A percentile compares a stretch with the other conserved stretches of the same genome.
Evolutionary conservation across 1,140 invertebrate species (phyloP).

Genomic region (Phymorhynchus buccinoides): DNA sequence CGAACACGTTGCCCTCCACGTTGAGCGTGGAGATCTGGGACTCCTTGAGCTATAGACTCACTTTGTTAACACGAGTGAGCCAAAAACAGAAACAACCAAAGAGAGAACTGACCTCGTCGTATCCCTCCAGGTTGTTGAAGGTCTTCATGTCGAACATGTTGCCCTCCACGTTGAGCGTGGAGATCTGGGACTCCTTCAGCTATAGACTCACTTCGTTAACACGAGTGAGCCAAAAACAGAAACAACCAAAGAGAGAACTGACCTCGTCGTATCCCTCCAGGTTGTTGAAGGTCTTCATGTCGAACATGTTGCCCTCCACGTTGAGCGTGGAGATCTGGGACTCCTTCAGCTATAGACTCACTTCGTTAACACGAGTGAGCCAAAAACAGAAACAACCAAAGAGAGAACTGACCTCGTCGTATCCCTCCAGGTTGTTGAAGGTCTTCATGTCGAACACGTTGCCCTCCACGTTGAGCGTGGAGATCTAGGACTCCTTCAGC

Average conservation of each 20-base stretch:
- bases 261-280: slow-evolving; percentile 88
- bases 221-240: too few relatives aligned
- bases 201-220: too few relatives aligned
- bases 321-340: slow-evolving; percentile 91
- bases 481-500: slow-evolving; percentile 91
- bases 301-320: slow-evolving; percentile 96
- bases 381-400: too few relatives aligned
- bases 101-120: slow-evolving; percentile 78
- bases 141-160: slow-evolving; percentile 96
- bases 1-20: slow-evolving; percentile 96
- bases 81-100: too few relatives aligned
- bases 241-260: too few relatives aligned
- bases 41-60: too few relatives aligned
- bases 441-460: slow-evolving; percentile 96
- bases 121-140: slow-evolving; percentile 89
- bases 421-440: slow-evolving; percentile 89
- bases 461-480: slow-evolving; percentile 90
- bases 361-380: too few relatives aligned
- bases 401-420: slow-evolving; percentile 78
- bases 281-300: slow-evolving; percentile 90
- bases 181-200: slow-evolving; percentile 91
- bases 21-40: slow-evolving; percentile 91
- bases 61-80: too few relatives aligned
- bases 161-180: slow-evolving; percentile 90
- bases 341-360: too few relatives aligned